phyloP scores from a whole-genome alignment of 2,888 invertebrate genomes.

The Tenthredo mesomela region DNA sequence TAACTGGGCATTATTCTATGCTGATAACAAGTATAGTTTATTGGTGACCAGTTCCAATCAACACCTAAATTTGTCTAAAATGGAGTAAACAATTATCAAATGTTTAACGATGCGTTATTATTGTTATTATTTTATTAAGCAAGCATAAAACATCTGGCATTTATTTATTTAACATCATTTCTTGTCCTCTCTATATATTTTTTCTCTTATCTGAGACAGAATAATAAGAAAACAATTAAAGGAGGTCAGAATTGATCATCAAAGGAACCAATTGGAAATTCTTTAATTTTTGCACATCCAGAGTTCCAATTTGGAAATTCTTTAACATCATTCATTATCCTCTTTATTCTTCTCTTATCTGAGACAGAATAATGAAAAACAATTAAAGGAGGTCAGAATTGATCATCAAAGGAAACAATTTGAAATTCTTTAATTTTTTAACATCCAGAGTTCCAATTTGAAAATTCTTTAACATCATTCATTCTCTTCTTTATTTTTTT shows the following conservation, averaged over 20 bases:
- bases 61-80: conserved; percentile 81
- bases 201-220: background rate
- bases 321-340: background rate
- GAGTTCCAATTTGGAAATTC: too few species aligned
- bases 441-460: too few species aligned
- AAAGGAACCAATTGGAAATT: background rate
- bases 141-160: background rate
- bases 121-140: background rate
- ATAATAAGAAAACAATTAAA: background rate
- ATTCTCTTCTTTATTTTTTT: background rate
- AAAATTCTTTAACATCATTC: background rate
- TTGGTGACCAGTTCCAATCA: conserved; percentile 82
- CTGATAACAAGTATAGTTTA: conserved; percentile 83
- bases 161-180: background rate
- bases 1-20: conserved; percentile 78
- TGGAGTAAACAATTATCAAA: conserved; percentile 56
- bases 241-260: background rate
- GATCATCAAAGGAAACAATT: background rate
- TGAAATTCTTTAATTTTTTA: background rate
- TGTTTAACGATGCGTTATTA: conserved; percentile 56
- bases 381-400: background rate
- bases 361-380: background rate
- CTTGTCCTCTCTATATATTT: background rate
- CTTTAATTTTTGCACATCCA: background rate
- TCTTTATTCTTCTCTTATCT: background rate